A percentile compares a stretch with the other conserved stretches of the same genome.
phyloP scores from a whole-genome alignment of 1,140 invertebrate species.

The Rhopalosiphum padi region DNA sequence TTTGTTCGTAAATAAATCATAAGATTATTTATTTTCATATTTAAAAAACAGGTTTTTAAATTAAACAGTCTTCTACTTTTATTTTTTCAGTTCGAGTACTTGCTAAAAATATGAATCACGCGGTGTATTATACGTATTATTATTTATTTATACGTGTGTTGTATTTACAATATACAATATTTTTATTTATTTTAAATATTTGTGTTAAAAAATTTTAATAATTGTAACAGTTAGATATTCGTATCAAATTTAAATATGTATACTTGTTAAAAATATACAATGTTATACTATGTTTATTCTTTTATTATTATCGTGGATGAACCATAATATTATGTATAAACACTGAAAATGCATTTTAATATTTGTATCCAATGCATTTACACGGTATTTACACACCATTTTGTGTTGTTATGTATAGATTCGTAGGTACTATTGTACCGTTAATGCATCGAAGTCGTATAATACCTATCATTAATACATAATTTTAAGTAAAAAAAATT shows the following conservation, averaged over 20 bases:
- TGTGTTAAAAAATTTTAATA: neutral
- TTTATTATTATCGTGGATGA: neutral
- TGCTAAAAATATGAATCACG: neutral
- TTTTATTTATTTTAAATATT: neutral
- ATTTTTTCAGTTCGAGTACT: neutral
- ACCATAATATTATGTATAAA: neutral
- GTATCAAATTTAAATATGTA: neutral
- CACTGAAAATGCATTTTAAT: neutral
- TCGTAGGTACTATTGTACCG: neutral
- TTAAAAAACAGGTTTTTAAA: neutral
- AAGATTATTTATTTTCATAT: too few relatives aligned
- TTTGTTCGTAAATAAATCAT: too few relatives aligned
- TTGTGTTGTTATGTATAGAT: too few relatives aligned
- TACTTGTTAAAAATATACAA: too few relatives aligned
- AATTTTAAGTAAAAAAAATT: too few relatives aligned
- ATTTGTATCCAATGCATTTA: neutral
- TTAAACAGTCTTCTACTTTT: neutral
- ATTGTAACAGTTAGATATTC: neutral
- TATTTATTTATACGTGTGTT: neutral
- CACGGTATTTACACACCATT: neutral
- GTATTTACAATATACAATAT: neutral
- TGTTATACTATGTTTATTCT: neutral
- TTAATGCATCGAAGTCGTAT: neutral
- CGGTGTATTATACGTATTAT: neutral
- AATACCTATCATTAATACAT: neutral